A percentile compares a stretch with the other conserved stretches of the same genome.
phyloP scores from a whole-genome alignment of 2,113 vertebrate species.

The Malurus cyaneus region DNA sequence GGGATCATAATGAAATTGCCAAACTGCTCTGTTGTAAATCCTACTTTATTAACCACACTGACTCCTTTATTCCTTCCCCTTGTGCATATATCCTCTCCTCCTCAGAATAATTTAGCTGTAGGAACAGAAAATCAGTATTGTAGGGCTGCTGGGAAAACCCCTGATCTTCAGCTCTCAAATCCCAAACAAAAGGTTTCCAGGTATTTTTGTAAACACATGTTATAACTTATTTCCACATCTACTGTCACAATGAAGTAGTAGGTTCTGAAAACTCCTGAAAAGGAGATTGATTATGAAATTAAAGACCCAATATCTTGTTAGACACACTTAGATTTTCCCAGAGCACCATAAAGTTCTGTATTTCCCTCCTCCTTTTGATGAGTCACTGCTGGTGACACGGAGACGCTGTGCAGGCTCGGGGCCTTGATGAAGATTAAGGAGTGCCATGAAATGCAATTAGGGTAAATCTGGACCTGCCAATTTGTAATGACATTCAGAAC shows the following conservation, averaged over 20 bases:
- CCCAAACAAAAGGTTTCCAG: neutral
- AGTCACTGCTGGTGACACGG: constrained; percentile 2
- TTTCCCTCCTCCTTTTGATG: constrained; percentile 2
- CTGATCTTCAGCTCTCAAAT: neutral
- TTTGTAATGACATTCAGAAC: neutral
- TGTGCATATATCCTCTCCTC: neutral
- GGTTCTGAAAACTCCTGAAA: neutral
- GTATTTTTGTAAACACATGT: neutral
- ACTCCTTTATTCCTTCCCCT: neutral
- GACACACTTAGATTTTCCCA: neutral
- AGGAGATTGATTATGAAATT: neutral
- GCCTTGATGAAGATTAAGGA: constrained; percentile 18
- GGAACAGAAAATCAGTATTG: neutral
- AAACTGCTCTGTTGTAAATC: neutral
- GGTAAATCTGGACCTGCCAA: neutral
- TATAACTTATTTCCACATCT: neutral
- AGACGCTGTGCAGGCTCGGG: constrained; percentile 21
- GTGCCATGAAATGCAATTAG: constrained; percentile 30
- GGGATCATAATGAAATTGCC: neutral
- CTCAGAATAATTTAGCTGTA: neutral
- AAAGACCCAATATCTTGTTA: neutral
- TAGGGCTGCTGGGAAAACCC: neutral
- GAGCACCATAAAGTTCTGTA: neutral
- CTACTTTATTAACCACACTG: neutral
- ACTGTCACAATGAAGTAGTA: neutral